Evolutionary conservation across 2,888 invertebrate genomes (phyloP), one percentile per base, ranked within the genome.

Genomic region (Polydrusus tereticollis): DNA sequence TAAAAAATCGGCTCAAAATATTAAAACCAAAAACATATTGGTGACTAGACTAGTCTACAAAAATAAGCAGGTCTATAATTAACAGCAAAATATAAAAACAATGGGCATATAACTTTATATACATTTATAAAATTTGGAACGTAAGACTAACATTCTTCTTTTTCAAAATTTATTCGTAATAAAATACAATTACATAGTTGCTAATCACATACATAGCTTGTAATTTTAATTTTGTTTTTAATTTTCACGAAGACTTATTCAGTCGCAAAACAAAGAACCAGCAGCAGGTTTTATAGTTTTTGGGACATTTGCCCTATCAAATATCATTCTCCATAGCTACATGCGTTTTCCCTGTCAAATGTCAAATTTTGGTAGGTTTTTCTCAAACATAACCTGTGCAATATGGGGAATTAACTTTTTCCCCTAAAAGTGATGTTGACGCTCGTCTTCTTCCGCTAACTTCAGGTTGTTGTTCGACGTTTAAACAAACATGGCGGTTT

Each of bases 41-140:
- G 36, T 66, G 69, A 69, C 74, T 73, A 73, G 69, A 69, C 74
- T 73, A 73, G 66, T 70, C 73, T 73, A 73, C 62, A 67, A 67
- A 70, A 73, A 70, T 63, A 58, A n/a, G n/a, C n/a, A 73, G 43
- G 60, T 63, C 67, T 64, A n/a, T 57, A 70, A 47, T 60, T 55
- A 62, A 66, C 45, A 47, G 60, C 55, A 50, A 60, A 66, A 71
- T 62, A 60, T 36, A 70, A 67, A 47, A 69, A 69, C 59, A 73
- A 70, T 50, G 21, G 41, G 52, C 60, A 65, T 21, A 66, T 47
- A 65, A 55, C 52, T 69, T 66, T 73, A 63, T 73, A 55, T 57
- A 70, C 62, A 70, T 55, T 70, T 67, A 67, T 29, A 67, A 64
- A 69, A 62, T 55, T 60, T 58, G 12, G 38, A 72, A 63, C 63